Base-by-base conservation (phyloP, 2,888 invertebrate species). In the Conops quadrifasciatus region DNA sequence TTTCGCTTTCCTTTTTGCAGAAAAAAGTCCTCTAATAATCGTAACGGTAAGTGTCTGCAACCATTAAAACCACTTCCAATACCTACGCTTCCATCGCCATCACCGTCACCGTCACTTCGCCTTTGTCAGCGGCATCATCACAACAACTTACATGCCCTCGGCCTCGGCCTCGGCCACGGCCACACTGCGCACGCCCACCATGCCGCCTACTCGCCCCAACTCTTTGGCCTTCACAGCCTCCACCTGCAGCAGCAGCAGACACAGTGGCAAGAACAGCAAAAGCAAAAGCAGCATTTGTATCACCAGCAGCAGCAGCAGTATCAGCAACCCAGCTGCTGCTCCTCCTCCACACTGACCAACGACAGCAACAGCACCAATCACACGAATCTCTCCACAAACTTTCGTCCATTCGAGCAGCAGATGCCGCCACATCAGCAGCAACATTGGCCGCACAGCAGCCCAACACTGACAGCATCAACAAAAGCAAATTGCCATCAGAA, bases 21-120 rank as follows among this genome's bases (percentile, higher is more conserved):
- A 81, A 85, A 85, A 80, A 85, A 85, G 79, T 81, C 85, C 72
- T 81, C 85, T 70, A 84, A 85, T 76, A 84, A 85, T 79, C 83
- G 86, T 74, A 85, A 85, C 78, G 85, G 85, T 85, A 80, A 85
- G 85, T 84, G 80, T 78, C 76, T 73, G 71, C 74, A 75, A 73
- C 73, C 75, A 70, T 70, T 75, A 71, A 78, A 79, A 78, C 77
- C 78, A 73, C 79, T 77, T 74, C 78, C 77, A 77, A 75, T 77
- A 74, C 78, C 76, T 77, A 76, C 78, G 74, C 77, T 77, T 77
- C 77, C 79, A 73, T 74, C 78, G 77, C 76, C 78, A 75, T 76
- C 78, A 74, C 78, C 77, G 75, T 63, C 73, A 76, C 67, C 76
- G 73, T 74, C 70, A 45, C 72, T 75, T 51, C 73, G 74, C 45